Evolutionary conservation across 1,140 invertebrate genomes (phyloP).

Genomic region (Panagrolaimus sp.): DNA sequence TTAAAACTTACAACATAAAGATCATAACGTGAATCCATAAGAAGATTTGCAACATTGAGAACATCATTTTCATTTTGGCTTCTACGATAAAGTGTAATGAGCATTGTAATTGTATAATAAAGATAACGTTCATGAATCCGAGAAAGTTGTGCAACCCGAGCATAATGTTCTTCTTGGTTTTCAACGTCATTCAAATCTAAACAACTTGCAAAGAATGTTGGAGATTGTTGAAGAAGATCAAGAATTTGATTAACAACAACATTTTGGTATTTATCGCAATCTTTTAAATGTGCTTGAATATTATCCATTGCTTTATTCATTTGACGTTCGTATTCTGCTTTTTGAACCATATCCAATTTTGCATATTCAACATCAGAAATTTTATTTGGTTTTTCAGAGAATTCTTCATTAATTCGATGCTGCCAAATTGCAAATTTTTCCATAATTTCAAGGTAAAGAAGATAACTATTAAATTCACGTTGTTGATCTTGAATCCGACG

Average conservation of each 20-base stretch:
- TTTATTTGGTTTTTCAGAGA: not conserved
- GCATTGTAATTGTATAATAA: not conserved
- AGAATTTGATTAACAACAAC: not conserved
- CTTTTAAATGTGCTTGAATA: not conserved
- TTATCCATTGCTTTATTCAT: not conserved
- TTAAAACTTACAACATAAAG: not conserved
- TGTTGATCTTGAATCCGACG: not conserved
- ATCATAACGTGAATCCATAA: slow-evolving; percentile 5
- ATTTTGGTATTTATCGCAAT: not conserved
- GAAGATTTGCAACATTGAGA: not conserved
- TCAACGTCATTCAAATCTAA: not conserved
- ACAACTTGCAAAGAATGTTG: not conserved
- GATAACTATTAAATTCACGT: not conserved
- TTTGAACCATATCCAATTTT: not conserved
- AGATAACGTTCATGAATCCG: not conserved
- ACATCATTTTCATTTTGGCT: slow-evolving; percentile 3
- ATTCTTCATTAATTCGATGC: not conserved
- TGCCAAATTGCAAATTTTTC: slow-evolving; percentile 5
- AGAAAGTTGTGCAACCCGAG: not conserved
- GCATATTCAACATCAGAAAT: not conserved
- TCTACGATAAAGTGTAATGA: not conserved
- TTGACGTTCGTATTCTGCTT: not conserved
- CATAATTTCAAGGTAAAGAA: not conserved
- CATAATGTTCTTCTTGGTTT: not conserved
- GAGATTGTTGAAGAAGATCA: not conserved